phyloP scores from a whole-genome alignment of 2,888 invertebrate genomes.

The Papilio protenor region DNA sequence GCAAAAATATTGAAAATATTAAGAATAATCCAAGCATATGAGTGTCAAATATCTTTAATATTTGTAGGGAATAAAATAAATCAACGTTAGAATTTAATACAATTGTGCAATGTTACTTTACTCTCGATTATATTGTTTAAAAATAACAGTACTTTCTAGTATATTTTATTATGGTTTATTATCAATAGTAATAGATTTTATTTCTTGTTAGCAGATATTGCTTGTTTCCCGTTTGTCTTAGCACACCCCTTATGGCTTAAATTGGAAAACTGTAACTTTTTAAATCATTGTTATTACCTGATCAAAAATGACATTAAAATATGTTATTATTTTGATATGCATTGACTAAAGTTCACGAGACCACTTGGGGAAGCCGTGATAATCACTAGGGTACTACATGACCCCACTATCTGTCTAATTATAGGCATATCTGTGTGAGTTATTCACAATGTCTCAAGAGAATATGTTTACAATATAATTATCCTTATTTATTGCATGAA shows the following conservation, averaged over 20 bases:
- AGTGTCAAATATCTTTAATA: too few species aligned
- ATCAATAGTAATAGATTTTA: too few species aligned
- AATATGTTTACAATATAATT: background rate
- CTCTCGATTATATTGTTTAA: background rate
- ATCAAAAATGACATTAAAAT: background rate
- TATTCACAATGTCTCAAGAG: slow-evolving; percentile 21
- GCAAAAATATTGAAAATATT: too few species aligned
- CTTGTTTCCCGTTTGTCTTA: background rate
- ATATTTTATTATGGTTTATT: too few species aligned
- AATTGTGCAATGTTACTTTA: background rate
- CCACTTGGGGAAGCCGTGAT: slow-evolving; percentile 63
- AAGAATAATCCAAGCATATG: too few species aligned
- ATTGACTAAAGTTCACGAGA: slow-evolving; percentile 40
- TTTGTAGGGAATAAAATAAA: too few species aligned
- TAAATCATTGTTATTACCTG: background rate
- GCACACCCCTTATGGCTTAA: too few species aligned
- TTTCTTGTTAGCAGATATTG: too few species aligned
- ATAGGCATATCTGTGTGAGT: slow-evolving; percentile 48
- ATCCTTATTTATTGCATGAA: background rate
- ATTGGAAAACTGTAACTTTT: background rate
- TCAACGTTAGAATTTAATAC: background rate
- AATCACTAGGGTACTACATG: slow-evolving; percentile 68
- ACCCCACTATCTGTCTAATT: slow-evolving; percentile 64
- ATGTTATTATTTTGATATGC: slow-evolving; percentile 32
- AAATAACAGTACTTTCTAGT: background rate